Evolutionary conservation across 2,113 vertebrate species (phyloP), one percentile per base, ranked within the genome.

Genomic region (Macquaria ambigua): DNA sequence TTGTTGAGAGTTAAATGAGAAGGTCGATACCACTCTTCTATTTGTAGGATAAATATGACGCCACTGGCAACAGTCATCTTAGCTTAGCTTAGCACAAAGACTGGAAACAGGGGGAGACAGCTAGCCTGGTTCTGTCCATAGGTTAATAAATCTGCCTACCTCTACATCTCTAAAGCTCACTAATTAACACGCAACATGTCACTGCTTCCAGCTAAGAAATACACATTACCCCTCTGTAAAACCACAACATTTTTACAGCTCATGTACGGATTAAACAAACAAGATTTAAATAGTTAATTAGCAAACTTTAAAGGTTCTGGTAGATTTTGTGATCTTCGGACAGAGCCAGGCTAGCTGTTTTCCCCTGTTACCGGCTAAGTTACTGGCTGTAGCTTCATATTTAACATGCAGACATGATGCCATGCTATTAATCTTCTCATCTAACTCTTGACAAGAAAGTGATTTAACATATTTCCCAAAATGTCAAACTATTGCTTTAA

Each of bases 351-450:
- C 43, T 2, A 46, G 43, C 11, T 46, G 10, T 46, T 46, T 46
- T 3, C 12, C 43, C 12, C 1, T 46, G 8, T 46, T 46, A 31
- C 28, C 28, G 28, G 28, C 28, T 31, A 5, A 16, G 15, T 15
- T 68, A 14, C 48, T 67, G 23, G 39, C 64, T 68, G 66, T 68
- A 31, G n/a, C 43, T 69, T 69, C 9, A 69, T 50, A 25, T 48
- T 69, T 5, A 31, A 4, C 1, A 0, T 9, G 15, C 12, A 48
- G 7, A 69, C 43, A 18, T 48, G 28, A 31, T 31, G 28, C 28
- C 28, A 31, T 25, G 39, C 4, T 28, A 28, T 20, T 8, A 10
- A 50, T 69, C 7, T 50, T 69, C 5, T 31, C 43, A 20, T 48
- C 15, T 20, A 50, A 50, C 8, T 48, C 41, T 67, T 66, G 63